phyloP scores from a whole-genome alignment of 2,797 vertebrate species.

The Bufotes viridis region DNA sequence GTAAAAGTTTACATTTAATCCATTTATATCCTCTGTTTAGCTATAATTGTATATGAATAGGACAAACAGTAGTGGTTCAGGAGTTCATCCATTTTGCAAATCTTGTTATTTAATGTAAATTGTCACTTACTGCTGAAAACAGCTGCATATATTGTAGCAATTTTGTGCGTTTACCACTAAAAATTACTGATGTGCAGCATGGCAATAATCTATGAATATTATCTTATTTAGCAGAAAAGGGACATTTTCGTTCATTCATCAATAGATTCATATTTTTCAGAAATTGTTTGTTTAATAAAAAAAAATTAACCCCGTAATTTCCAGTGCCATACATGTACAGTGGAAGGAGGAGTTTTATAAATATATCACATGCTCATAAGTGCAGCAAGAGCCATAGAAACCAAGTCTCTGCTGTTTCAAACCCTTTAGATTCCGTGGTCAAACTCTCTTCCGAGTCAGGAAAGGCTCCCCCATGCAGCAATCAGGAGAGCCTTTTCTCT shows the following conservation, averaged over 20 bases:
- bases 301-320: no score
- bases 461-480: no score
- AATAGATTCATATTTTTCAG: no score
- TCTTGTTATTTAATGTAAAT: slow-evolving; percentile 26
- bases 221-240: neutral
- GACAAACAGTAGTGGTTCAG: slow-evolving; percentile 17
- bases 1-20: slow-evolving; percentile 25
- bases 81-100: neutral
- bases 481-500: no score
- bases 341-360: no score
- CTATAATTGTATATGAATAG: neutral
- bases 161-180: neutral
- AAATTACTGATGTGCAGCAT: neutral
- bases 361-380: no score
- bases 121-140: neutral
- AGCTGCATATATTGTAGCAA: slow-evolving; percentile 10
- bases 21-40: slow-evolving; percentile 8
- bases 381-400: no score
- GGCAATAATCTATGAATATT: neutral
- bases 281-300: no score
- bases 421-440: no score
- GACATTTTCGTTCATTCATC: neutral
- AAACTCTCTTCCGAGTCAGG: no score
- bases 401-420: no score
- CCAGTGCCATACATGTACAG: no score